Base-by-base conservation (phyloP, 2,113 vertebrate species). In the Oenanthe oenanthe region DNA sequence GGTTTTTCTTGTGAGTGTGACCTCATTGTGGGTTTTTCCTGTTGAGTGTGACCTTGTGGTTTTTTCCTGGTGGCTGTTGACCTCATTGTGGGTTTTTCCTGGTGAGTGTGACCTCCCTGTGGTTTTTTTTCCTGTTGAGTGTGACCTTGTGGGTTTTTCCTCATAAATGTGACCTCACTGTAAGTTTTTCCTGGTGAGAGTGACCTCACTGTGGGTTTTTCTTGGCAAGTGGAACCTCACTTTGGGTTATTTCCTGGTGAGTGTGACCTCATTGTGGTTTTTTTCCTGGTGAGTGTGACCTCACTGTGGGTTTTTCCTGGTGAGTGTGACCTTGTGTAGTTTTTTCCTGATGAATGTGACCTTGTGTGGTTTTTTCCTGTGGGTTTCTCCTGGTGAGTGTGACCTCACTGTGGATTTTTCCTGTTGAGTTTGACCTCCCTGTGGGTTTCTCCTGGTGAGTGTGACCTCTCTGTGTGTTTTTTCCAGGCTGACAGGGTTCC, bases 401-500 rank as follows among this genome's bases (percentile, higher is more conserved):
- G 62, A 65, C 29, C 31, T n/a, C 4, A 1, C 5, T 28, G 12
- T 21, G 38, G 13, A 7, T 16, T 63, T 63, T 54, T 10, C 4
- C 9, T 48, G 11, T 1, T 25, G 5, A 19, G 1, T 25, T 1
- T 66, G 63, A 66, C 42, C 56, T 22, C 4, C 0, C 50, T 63
- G 62, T 65, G 40, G 13, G 7, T 8, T 43, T 63, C 45, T 12
- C 19, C n/a, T 2, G 32, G 31, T 62, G 62, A 67, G 15, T 42
- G n/a, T 75, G 43, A 76, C 73, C 34, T 15, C 2, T 3, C 48
- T 38, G 53, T 60, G 54, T 12, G 36, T 42, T 70, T 60, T 97
- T 94, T 98, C 32, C 97, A 99, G 99, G 98, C 98, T 99, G 97
- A 99, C 99, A 2, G 99, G 99, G 75, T 99, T 99, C 98, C 99